Evolutionary conservation across 2,113 vertebrate genomes (phyloP), one percentile per base, ranked within the genome.

Genomic region (Onychorhynchus coronatus): DNA sequence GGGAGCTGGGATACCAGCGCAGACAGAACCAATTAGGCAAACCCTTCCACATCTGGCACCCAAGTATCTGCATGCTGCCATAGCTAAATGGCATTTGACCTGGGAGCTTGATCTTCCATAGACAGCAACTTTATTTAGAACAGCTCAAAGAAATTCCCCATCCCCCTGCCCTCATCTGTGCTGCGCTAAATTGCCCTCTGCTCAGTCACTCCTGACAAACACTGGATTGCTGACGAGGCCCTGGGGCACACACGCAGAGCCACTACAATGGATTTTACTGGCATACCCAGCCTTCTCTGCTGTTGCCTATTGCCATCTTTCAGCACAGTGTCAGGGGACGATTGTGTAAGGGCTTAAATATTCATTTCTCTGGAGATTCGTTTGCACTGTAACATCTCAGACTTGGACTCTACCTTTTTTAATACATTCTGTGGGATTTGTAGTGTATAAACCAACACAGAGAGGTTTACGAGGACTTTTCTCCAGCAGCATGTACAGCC

Each of bases 21-120:
- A 93, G 80, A 92, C 65, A 88, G 83, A 95, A 93, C 9, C 70
- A 79, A 95, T 94, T 92, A 96, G 33, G 49, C 56, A 66, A 78
- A 66, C 19, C 42, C 25, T 61, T 85, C 70, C 73, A 94, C 79
- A 96, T 89, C 91, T 93, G 93, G 88, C 61, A 81, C 5, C 0
- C 23, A 28, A 81, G 28, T 65, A 90, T 75, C 90, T 90, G 31
- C 41, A 39, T 18, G 41, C 53, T 72, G 52, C 80, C 52, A 87
- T 3, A 66, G 35, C 88, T 67, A 84, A 86, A 89, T 72, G 80
- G 23, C 73, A 75, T 81, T 93, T 96, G 92, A 96, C 92, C 93
- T 65, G 31, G 12, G 37, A 87, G 49, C 53, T 44, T 86, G 65
- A 59, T 89, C 63, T 75, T 85, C 88, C 53, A 46, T 0, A 72